A percentile compares a stretch with the other conserved stretches of the same genome.
These are phyloP conservation scores for Gallinago nigripennis DNA, from an alignment of 2,797 vertebrate species.

Conservation along the genomic window DNA sequence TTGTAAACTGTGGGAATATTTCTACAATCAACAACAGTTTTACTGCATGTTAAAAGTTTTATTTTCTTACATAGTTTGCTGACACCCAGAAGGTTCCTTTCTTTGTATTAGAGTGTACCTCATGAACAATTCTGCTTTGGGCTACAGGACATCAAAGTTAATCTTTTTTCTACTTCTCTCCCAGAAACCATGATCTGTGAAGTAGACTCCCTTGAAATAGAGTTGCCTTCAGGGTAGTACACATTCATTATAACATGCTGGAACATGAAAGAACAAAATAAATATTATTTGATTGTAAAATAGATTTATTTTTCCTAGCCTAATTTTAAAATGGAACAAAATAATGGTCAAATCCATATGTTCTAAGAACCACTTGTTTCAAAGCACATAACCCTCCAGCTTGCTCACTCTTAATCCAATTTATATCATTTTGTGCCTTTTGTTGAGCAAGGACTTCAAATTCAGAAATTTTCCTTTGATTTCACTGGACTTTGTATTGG, in stretches of 20 bases:
- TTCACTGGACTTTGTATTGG: neutral
- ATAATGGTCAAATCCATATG: neutral
- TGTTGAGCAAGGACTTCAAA: neutral
- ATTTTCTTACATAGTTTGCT: neutral
- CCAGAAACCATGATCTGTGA: neutral
- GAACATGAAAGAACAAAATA: neutral
- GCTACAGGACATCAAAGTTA: conserved; percentile 23
- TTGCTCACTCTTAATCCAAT: neutral
- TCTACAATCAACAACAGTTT: neutral
- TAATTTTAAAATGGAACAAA: neutral
- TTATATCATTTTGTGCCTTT: neutral
- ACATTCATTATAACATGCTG: neutral
- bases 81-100: neutral
- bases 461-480: neutral
- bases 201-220: neutral
- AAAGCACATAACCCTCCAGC: neutral
- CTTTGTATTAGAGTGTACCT: neutral
- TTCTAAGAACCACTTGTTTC: neutral
- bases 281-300: neutral
- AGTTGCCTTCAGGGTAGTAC: neutral
- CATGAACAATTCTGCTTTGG: neutral
- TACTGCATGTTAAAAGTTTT: neutral
- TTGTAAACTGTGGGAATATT: neutral
- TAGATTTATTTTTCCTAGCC: neutral
- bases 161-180: neutral